Evolutionary conservation across 2,797 vertebrate genomes (phyloP).

Genomic region (Salmo trutta): DNA sequence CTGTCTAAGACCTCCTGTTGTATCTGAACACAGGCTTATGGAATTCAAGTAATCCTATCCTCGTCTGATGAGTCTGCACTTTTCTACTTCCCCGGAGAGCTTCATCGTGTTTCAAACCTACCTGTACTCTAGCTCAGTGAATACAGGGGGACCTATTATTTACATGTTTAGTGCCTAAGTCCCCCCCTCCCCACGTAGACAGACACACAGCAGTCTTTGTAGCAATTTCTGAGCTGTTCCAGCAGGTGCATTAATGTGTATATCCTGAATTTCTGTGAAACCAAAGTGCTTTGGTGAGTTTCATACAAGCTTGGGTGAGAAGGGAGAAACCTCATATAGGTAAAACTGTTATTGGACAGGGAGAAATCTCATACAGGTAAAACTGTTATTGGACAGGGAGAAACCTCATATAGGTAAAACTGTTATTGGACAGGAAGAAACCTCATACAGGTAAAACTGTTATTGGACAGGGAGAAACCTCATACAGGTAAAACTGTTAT

Average conservation of each 20-base stretch:
- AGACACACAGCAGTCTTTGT: conserved; percentile 62
- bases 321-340: conserved; percentile 24
- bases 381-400: neutral
- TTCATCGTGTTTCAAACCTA: conserved; percentile 41
- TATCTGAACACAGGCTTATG: conserved; percentile 1
- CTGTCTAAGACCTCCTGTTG: neutral
- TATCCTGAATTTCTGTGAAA: conserved; percentile 58
- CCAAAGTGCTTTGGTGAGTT: conserved; percentile 47
- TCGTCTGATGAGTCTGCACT: conserved; percentile 46
- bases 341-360: neutral
- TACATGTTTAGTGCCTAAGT: conserved; percentile 46
- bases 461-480: no score
- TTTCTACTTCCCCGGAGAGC: conserved; percentile 33
- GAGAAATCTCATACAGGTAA: neutral
- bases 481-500: neutral
- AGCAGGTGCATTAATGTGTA: conserved; percentile 55
- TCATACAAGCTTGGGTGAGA: conserved; percentile 28
- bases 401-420: no score
- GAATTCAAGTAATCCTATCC: conserved; percentile 38
- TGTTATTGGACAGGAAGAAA: no score
- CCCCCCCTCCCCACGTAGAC: conserved; percentile 23
- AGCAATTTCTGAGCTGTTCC: conserved; percentile 45
- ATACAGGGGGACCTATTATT: conserved; percentile 31
- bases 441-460: neutral
- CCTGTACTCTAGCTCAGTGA: conserved; percentile 13